phyloP scores from a whole-genome alignment of 1,140 invertebrate genomes.

The Psilanteris sp. region DNA sequence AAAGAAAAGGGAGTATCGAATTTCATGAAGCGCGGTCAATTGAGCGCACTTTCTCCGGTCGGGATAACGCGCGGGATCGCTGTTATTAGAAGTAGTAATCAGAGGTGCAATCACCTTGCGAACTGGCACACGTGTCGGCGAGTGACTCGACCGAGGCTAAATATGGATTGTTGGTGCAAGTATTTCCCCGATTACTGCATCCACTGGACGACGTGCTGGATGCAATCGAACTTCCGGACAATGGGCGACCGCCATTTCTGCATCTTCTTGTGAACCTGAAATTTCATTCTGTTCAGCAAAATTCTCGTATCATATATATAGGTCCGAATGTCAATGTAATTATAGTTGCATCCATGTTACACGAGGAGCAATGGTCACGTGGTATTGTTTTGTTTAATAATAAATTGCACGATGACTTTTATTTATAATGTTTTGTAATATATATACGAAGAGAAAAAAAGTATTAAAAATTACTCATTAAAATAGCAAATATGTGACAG shows the following conservation, averaged over 20 bases:
- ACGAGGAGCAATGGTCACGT: too few species aligned
- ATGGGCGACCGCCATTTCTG: conserved; percentile 80
- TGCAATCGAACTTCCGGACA: conserved; percentile 90
- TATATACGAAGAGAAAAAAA: too few species aligned
- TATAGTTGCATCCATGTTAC: too few species aligned
- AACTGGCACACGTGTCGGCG: conserved; percentile 83
- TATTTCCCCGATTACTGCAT: conserved; percentile 75
- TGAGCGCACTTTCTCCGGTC: conserved; percentile 46
- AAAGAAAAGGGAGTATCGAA: conserved; percentile 29
- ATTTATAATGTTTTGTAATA: too few species aligned
- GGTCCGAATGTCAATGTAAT: too few species aligned
- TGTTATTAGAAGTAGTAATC: conserved; percentile 50
- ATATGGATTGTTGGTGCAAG: conserved; percentile 82
- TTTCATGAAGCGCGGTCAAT: conserved; percentile 51
- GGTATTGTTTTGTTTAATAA: too few species aligned
- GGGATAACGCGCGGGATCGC: conserved; percentile 14
- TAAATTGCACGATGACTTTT: too few species aligned
- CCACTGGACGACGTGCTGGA: conserved; percentile 87
- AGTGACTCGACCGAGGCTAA: conserved; percentile 89
- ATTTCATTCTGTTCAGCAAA: too few species aligned
- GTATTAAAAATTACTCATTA: too few species aligned
- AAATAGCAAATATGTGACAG: too few species aligned
- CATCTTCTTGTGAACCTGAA: conserved; percentile 52
- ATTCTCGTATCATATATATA: too few species aligned
- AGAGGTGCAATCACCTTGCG: conserved; percentile 74